A percentile compares a stretch with the other conserved stretches of the same genome.
Evolutionary conservation across 2,888 invertebrate species (phyloP).

Genomic region (Synergus laeviventris): DNA sequence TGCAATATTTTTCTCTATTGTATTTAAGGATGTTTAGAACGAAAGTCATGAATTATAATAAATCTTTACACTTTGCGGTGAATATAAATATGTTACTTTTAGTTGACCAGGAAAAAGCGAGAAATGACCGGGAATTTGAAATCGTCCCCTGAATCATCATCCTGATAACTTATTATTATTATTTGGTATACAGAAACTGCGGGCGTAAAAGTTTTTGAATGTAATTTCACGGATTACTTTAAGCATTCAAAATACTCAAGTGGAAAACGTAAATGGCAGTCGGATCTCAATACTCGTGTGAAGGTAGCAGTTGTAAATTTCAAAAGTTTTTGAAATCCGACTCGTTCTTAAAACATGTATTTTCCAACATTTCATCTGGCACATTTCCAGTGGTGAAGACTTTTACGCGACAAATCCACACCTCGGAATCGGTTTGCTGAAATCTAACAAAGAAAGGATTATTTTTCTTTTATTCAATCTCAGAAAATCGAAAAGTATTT

Average conservation of each 20-base stretch:
- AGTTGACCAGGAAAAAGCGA: too few species aligned
- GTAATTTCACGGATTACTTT: neutral
- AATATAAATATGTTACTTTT: too few species aligned
- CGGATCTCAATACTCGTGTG: neutral
- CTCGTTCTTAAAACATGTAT: neutral
- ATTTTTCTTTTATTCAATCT: neutral
- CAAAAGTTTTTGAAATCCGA: constrained; percentile 25
- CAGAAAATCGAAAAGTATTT: neutral
- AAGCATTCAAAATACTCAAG: neutral
- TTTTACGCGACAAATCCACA: neutral
- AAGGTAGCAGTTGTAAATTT: constrained; percentile 17
- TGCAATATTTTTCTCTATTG: too few species aligned
- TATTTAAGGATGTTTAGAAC: too few species aligned
- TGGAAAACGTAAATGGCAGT: neutral
- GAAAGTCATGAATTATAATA: too few species aligned
- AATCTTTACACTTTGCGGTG: too few species aligned
- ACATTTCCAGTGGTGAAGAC: constrained; percentile 2
- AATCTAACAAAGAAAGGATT: neutral
- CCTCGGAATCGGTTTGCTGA: neutral
- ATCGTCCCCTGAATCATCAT: too few species aligned
- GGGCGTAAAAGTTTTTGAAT: neutral
- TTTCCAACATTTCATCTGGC: constrained; percentile 26
- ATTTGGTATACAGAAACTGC: neutral
- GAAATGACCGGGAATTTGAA: too few species aligned
- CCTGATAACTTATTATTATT: too few species aligned